phyloP scores from a whole-genome alignment of 1,140 invertebrate species.

The Drosophila murphyi region DNA sequence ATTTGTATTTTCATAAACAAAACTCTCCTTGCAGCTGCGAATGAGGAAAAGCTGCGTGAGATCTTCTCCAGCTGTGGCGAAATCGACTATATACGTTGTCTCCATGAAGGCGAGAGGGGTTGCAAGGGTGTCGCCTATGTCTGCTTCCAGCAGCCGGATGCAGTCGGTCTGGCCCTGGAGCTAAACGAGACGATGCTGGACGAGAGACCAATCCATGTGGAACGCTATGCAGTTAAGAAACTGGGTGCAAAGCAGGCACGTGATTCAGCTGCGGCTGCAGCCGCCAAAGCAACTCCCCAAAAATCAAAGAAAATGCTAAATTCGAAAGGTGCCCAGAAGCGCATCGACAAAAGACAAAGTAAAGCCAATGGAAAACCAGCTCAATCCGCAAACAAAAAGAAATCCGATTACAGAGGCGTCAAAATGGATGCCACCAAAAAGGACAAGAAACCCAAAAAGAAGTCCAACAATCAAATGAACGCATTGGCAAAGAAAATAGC shows the following conservation, averaged over 20 bases:
- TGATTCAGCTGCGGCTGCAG: conserved; percentile 42
- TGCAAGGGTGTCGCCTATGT: conserved; percentile 82
- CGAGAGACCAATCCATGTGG: conserved; percentile 79
- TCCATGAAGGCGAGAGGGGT: conserved; percentile 72
- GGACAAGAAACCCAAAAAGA: conserved; percentile 74
- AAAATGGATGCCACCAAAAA: conserved; percentile 69
- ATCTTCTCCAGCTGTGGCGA: conserved; percentile 81
- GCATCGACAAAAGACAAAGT: conserved; percentile 55
- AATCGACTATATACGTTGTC: conserved; percentile 79
- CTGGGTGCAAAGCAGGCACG: conserved; percentile 70
- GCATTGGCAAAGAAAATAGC: conserved; percentile 81
- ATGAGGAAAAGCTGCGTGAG: conserved; percentile 71
- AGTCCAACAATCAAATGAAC: conserved; percentile 49
- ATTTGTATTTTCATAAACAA: neutral
- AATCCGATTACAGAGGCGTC: conserved; percentile 74
- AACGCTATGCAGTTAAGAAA: conserved; percentile 73
- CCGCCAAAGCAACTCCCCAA: neutral
- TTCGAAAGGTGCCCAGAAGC: conserved; percentile 48
- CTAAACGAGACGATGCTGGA: conserved; percentile 74
- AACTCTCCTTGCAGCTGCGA: conserved; percentile 53
- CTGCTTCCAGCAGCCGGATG: conserved; percentile 74
- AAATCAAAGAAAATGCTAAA: conserved; percentile 53
- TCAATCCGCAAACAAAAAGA: conserved; percentile 54
- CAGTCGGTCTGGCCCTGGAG: conserved; percentile 77
- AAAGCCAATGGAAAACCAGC: conserved; percentile 48